Percentiles rank a stretch among this genome's conserved stretches.
Evolutionary conservation across 2,797 vertebrate genomes (phyloP).

Genomic region (Hapalemur alaotrensis): DNA sequence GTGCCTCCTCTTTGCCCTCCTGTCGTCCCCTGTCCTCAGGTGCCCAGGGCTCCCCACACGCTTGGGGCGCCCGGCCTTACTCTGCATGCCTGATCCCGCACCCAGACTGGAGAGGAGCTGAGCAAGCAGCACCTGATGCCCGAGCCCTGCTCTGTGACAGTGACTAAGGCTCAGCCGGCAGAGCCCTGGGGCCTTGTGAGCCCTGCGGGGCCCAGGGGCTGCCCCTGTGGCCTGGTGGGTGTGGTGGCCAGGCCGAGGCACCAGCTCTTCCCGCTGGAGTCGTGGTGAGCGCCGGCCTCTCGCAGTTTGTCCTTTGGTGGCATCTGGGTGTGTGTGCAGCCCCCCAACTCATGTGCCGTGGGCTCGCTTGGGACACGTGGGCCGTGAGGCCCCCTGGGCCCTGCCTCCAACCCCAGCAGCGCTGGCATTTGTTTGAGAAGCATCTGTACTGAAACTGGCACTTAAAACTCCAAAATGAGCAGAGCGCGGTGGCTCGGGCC

Average conservation of each 20-base stretch:
- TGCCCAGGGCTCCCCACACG: neutral
- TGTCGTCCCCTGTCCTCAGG: neutral
- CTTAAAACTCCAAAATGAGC: neutral
- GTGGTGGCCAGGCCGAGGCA: neutral
- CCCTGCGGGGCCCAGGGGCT: neutral
- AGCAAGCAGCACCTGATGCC: neutral
- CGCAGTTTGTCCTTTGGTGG: neutral
- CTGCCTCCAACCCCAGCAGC: neutral
- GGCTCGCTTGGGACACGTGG: neutral
- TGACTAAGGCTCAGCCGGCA: slow-evolving; percentile 39
- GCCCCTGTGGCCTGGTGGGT: neutral
- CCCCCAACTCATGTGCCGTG: neutral
- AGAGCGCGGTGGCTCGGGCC: too few relatives aligned
- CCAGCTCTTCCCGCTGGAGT: neutral
- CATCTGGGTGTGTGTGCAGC: neutral
- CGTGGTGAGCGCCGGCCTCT: neutral
- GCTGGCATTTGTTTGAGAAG: neutral
- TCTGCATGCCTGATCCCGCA: neutral
- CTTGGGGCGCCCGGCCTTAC: neutral
- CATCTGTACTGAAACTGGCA: neutral
- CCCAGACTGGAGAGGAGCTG: neutral
- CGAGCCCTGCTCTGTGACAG: neutral
- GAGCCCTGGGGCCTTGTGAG: neutral
- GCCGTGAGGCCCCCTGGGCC: neutral
- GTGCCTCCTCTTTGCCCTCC: neutral